Percentiles rank a stretch among this genome's conserved stretches.
phyloP scores from a whole-genome alignment of 2,888 invertebrate species.

The Orthosia cruda region DNA sequence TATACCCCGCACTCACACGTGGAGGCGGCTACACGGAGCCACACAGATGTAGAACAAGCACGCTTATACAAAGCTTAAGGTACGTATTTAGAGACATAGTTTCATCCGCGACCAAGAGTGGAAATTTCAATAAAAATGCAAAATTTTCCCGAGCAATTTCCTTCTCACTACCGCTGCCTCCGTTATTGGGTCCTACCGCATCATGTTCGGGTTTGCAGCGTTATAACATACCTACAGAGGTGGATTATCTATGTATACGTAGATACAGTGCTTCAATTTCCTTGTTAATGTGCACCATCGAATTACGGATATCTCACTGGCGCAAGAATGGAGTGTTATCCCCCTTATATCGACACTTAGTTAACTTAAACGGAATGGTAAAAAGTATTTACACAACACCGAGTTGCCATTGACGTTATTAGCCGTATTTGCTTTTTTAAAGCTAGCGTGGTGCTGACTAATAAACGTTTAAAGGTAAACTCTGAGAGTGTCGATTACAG shows the following conservation, averaged over 20 bases:
- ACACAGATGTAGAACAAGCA: conserved; percentile 74
- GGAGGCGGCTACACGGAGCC: conserved; percentile 59
- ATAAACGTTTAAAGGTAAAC: conserved; percentile 52
- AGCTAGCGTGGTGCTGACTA: conserved; percentile 49
- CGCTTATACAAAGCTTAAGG: conserved; percentile 85
- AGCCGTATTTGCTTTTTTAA: conserved; percentile 61
- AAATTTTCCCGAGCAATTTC: conserved; percentile 89
- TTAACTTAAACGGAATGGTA: conserved; percentile 74
- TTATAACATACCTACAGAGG: conserved; percentile 77
- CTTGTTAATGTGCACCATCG: conserved; percentile 82
- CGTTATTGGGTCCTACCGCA: conserved; percentile 87
- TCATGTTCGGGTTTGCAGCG: conserved; percentile 82
- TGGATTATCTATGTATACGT: conserved; percentile 74
- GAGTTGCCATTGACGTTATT: conserved; percentile 61
- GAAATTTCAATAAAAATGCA: conserved; percentile 91
- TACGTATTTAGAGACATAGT: conserved; percentile 88
- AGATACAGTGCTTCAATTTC: conserved; percentile 74
- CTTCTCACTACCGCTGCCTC: conserved; percentile 83
- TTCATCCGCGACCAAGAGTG: conserved; percentile 88
- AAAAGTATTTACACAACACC: conserved; percentile 69
- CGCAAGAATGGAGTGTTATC: conserved; percentile 79
- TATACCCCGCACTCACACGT: conserved; percentile 73
- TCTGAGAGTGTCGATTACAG: conserved; percentile 48
- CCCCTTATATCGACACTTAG: conserved; percentile 76
- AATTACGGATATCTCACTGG: conserved; percentile 81